Conservation (phyloP, 1,140 invertebrate genomes). For the Hypothenemus hampei region DNA sequence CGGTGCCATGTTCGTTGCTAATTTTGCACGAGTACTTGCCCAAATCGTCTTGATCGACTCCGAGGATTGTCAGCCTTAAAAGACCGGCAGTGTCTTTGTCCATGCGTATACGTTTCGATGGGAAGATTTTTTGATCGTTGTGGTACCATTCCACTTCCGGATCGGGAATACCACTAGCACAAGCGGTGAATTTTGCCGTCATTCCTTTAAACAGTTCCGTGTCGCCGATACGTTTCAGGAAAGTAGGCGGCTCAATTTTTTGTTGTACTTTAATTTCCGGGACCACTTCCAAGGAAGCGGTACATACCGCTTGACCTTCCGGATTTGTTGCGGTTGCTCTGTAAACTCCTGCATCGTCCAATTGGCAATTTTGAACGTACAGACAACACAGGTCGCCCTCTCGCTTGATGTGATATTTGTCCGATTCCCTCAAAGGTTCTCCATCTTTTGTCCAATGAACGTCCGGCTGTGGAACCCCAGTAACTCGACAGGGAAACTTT, state of each 20-base stretch:
- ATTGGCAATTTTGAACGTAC: conserved; percentile 63
- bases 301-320: conserved; percentile 72
- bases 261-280: conserved; percentile 72
- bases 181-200: conserved; percentile 87
- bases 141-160: conserved; percentile 83
- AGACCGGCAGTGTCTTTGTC: conserved; percentile 77
- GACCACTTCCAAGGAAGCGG: conserved; percentile 68
- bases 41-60: conserved; percentile 70
- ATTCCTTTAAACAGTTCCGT: conserved; percentile 82
- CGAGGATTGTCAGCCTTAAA: conserved; percentile 68
- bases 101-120: conserved; percentile 73
- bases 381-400: conserved; percentile 76
- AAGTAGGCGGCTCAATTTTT: conserved; percentile 76
- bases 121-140: conserved; percentile 72
- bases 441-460: conserved; percentile 81
- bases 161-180: conserved; percentile 76
- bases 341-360: conserved; percentile 68
- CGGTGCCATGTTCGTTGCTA: conserved; percentile 78
- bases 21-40: conserved; percentile 79
- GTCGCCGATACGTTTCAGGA: conserved; percentile 85
- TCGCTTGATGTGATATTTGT: conserved; percentile 72
- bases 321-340: conserved; percentile 73
- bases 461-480: conserved; percentile 82
- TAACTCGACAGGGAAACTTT: conserved; percentile 75
- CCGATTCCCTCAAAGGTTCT: conserved; percentile 56